Conservation (phyloP, 1,140 invertebrate species). For the Prorops nasuta region DNA sequence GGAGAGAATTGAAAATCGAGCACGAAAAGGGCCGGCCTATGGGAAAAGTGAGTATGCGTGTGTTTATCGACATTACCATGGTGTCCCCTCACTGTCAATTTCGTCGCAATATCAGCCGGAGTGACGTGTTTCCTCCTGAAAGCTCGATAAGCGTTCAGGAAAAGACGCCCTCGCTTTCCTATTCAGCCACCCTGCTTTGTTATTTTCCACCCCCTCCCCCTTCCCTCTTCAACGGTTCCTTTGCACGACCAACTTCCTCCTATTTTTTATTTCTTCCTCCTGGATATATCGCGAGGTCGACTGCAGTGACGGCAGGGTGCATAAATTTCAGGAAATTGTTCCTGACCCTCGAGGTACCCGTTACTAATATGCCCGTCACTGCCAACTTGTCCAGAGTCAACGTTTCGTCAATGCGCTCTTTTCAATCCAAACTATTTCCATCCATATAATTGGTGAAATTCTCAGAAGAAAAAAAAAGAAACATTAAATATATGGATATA, state of each 20-base stretch:
- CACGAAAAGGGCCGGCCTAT: constrained; percentile 20
- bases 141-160: constrained; percentile 22
- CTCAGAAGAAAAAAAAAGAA: no score
- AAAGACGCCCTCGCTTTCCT: constrained; percentile 11
- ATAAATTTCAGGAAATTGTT: constrained; percentile 50
- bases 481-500: no score
- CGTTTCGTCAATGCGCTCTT: no score
- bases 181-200: constrained; percentile 12
- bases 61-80: constrained; percentile 29
- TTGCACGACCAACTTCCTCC: neutral
- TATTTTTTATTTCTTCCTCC: constrained; percentile 21
- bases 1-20: neutral
- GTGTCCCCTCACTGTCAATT: constrained; percentile 22
- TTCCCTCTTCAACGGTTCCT: constrained; percentile 24
- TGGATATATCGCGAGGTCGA: constrained; percentile 14
- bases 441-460: no score
- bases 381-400: no score
- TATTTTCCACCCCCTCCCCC: constrained; percentile 23
- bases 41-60: constrained; percentile 14
- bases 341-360: constrained; percentile 31
- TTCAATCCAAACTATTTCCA: no score
- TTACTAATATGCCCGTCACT: no score
- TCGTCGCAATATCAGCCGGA: constrained; percentile 19
- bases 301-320: constrained; percentile 29
- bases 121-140: constrained; percentile 16